Evolutionary conservation across 2,113 vertebrate genomes (phyloP), one percentile per base, ranked within the genome.

Genomic region (Pandion haliaetus): DNA sequence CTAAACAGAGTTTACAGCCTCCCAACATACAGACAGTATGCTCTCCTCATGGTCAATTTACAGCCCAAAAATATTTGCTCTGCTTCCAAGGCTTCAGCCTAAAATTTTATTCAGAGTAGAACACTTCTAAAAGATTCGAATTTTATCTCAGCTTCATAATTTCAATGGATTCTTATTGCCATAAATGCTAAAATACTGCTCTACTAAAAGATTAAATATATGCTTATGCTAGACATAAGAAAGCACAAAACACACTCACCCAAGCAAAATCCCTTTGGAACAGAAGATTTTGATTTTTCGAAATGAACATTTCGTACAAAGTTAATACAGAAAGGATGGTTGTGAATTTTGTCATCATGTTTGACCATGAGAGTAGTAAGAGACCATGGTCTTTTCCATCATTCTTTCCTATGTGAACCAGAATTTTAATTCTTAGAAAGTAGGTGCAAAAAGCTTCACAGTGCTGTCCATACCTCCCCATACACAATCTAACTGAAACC

Each of bases 281-380:
- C 3, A 29, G 5, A 87, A 49, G 31, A 38, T 10, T 34, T 45
- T 25, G 13, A 12, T 17, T 29, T 59, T 79, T 6, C 24, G 1
- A 18, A 78, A 74, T 17, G 3, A 42, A 9, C 1, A 0, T 49
- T 82, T 50, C 3, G 0, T 6, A 32, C 2, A 55, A 17, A 23
- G n/a, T 49, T 74, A 54, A 47, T 11, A 40, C 4, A 59, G 52
- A 74, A 85, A 79, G 17, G 5, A n/a, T 32, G 8, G 14, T 1
- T 80, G 12, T 42, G 21, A 65, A 11, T 40, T 85, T 57, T 63
- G 31, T 36, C 21, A 66, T 20, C 1, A 32, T 58, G 90, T 96
- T 58, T 76, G 14, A n/a, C 26, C 44, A 67, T 21, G 23, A 44
- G 14, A 63, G 3, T 17, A 38, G 23, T 34, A 58, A 71, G 20